These are phyloP conservation scores for Maconellicoccus hirsutus DNA, from an alignment of 1,140 invertebrate species.

Conservation along the genomic window DNA sequence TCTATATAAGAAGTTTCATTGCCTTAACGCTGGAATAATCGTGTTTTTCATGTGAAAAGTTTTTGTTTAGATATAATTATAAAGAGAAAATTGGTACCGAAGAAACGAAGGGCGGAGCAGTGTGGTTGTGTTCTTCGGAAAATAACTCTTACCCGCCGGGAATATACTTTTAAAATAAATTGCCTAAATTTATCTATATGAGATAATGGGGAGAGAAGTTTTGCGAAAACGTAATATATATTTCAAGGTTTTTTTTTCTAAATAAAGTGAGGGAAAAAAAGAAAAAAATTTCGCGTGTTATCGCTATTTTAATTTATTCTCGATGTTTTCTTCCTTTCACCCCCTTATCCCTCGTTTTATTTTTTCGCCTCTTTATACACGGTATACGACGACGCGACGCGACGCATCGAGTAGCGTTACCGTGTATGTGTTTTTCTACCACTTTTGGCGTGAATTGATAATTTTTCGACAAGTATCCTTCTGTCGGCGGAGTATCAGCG, in stretches of 20 bases:
- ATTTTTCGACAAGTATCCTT: no score
- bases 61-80: slow-evolving; percentile 21
- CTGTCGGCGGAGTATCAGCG: no score
- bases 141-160: slow-evolving; percentile 11
- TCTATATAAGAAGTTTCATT: neutral
- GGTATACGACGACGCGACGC: no score
- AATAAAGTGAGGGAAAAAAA: no score
- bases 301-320: neutral
- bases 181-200: slow-evolving; percentile 14
- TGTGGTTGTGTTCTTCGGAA: neutral
- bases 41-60: slow-evolving; percentile 20
- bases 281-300: neutral
- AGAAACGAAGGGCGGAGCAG: neutral
- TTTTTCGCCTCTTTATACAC: no score
- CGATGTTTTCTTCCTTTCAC: neutral
- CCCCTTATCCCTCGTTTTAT: no score
- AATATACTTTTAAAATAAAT: slow-evolving; percentile 18
- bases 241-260: no score
- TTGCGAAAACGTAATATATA: neutral
- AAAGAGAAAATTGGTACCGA: slow-evolving; percentile 13
- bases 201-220: neutral
- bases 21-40: neutral
- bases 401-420: no score
- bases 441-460: no score
- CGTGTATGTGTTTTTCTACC: no score